Base-by-base conservation (phyloP, 2,888 invertebrate genomes). In the Calliphora vomitoria region DNA sequence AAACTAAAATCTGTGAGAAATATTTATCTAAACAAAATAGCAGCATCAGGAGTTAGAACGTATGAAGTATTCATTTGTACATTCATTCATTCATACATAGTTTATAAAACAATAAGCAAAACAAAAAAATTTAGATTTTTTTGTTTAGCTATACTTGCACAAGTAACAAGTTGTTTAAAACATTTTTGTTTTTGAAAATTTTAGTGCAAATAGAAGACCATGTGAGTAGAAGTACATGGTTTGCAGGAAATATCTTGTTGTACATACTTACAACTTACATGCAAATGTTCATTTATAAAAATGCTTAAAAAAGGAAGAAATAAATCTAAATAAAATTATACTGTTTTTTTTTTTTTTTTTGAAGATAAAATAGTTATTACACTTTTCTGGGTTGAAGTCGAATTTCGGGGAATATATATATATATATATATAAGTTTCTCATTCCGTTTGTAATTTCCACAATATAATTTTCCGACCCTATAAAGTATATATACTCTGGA, bases 1-100 rank as follows among this genome's bases (percentile, higher is more conserved):
- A 13, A n/a, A 53, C 53, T 62, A n/a, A 74, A 82, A 60, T 75
- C 75, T 82, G 82, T 82, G 82, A 75, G 82, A 82, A 82, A 68
- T 75, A 68, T 82, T 60, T 41, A 41, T 25, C 6, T 75, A 38
- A 71, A 55, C 41, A 68, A 74, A 82, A 47, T 44, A 44, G 18
- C 55, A 55, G 31, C 58, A 75, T 75, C 68, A 60, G 60, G 60
- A 75, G 75, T 75, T 68, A 82, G 75, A 82, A 82, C 35, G 44
- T 41, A 41, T 41, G 25, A 25, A 25, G 25, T 25, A 25, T 25
- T 25, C 35, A 35, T 6, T 5, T 35, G 6, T 35, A 35, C 35
- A 6, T 35, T 5, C 6, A 6, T 35, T 5, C 6, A 35, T 35
- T 5, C 35, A 35, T 35, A 6, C 35, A 35, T 35, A 38, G 47